These are phyloP conservation scores for Microplitis mediator DNA, from an alignment of 1,140 invertebrate genomes.

Conservation along the genomic window DNA sequence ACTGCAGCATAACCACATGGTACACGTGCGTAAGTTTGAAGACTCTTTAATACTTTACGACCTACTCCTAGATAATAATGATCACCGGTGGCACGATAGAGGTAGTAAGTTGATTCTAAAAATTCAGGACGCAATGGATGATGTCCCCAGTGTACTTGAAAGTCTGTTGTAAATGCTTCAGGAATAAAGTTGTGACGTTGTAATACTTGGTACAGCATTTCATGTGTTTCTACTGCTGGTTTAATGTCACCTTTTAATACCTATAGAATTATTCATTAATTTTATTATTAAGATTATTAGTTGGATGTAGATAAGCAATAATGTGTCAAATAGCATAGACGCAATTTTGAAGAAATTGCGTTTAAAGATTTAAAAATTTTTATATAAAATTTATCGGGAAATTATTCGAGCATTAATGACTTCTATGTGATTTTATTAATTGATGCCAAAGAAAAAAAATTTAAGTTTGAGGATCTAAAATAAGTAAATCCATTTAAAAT, in stretches of 20 bases:
- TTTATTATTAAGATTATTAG: constrained; percentile 8
- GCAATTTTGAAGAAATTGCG: too few species aligned
- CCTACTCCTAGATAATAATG: constrained; percentile 95
- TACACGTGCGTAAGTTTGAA: constrained; percentile 91
- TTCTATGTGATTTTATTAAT: too few species aligned
- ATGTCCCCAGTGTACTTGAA: constrained; percentile 97
- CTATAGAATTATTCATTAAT: constrained; percentile 48
- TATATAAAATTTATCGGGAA: too few species aligned
- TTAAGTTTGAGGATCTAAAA: too few species aligned
- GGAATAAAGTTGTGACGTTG: constrained; percentile 97
- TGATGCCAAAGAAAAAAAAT: too few species aligned
- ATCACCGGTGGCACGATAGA: constrained; percentile 94
- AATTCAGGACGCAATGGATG: constrained; percentile 97
- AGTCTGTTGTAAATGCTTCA: constrained; percentile 95
- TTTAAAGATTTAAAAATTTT: too few species aligned
- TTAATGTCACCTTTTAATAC: constrained; percentile 91
- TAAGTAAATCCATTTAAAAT: too few species aligned
- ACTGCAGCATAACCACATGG: constrained; percentile 96
- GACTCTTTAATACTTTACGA: constrained; percentile 84
- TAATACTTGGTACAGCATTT: constrained; percentile 96
- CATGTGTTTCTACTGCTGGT: constrained; percentile 96
- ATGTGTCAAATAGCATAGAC: too few species aligned
- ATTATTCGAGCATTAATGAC: too few species aligned
- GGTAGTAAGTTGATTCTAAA: constrained; percentile 96
- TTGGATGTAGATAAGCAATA: too few species aligned